Evolutionary conservation across 1,140 invertebrate genomes (phyloP).

Genomic region (Harpegnathos saltator): DNA sequence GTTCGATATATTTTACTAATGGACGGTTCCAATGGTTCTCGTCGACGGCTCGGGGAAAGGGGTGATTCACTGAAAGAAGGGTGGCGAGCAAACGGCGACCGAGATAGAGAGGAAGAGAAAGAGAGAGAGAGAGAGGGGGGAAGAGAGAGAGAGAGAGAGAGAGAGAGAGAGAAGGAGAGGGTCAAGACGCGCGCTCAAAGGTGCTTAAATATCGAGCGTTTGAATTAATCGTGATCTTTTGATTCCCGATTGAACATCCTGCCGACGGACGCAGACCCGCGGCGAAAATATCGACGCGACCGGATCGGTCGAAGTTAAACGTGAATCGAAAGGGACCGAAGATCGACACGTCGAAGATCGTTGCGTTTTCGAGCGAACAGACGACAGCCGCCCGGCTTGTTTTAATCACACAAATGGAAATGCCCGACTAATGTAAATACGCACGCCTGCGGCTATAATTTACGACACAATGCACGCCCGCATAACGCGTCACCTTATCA

Average conservation of each 20-base stretch:
- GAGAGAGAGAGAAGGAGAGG: not conserved
- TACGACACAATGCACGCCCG: too few species aligned
- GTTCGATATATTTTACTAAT: conserved; percentile 49
- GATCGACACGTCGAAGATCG: too few species aligned
- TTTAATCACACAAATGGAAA: conserved; percentile 1
- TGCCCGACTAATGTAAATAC: not conserved
- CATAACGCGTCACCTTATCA: too few species aligned
- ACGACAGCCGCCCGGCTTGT: too few species aligned
- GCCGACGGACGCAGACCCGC: not conserved
- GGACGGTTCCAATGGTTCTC: conserved; percentile 31
- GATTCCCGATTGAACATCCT: not conserved
- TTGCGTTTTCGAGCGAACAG: too few species aligned
- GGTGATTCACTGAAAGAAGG: conserved; percentile 20
- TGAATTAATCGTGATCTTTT: not conserved
- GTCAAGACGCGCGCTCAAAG: not conserved
- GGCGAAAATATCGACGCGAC: not conserved
- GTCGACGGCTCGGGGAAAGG: conserved; percentile 22
- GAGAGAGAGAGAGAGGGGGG: too few species aligned
- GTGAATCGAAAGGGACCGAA: not conserved
- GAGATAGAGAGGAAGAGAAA: too few species aligned
- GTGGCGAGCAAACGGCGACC: too few species aligned
- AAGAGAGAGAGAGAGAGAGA: too few species aligned
- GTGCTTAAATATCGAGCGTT: conserved; percentile 4
- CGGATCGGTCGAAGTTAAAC: not conserved
- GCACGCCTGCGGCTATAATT: not conserved